Conservation (phyloP, 2,113 vertebrate species). For the Anthoscopus minutus region DNA sequence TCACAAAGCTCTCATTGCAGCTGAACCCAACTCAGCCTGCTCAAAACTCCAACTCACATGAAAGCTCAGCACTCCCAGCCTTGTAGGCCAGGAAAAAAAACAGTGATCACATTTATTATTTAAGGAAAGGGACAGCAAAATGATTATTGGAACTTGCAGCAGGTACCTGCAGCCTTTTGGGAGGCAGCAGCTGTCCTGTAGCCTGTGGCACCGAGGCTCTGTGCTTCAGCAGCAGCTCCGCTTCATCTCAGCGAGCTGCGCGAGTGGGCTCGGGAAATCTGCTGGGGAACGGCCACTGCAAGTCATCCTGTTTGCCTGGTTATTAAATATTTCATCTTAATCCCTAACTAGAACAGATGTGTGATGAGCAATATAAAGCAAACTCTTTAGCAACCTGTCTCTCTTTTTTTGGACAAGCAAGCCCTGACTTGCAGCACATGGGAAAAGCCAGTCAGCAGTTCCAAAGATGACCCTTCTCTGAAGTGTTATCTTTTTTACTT, state of each 20-base stretch:
- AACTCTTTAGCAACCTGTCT: not conserved
- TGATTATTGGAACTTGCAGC: not conserved
- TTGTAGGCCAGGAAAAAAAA: not conserved
- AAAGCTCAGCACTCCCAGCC: not conserved
- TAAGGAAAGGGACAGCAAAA: not conserved
- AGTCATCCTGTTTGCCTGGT: not conserved
- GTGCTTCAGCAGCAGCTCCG: not conserved
- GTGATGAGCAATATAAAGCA: not conserved
- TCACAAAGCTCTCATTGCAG: not conserved
- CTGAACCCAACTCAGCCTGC: not conserved
- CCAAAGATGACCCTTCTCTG: not conserved
- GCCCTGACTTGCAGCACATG: not conserved
- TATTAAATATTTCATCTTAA: conserved; percentile 4
- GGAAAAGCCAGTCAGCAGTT: not conserved
- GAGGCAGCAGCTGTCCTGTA: not conserved
- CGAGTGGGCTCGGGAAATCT: not conserved
- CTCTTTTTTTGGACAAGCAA: not conserved
- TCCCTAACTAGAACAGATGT: not conserved
- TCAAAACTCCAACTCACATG: not conserved
- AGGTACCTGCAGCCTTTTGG: not conserved
- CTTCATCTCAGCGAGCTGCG: not conserved
- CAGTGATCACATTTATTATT: not conserved
- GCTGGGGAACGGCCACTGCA: not conserved
- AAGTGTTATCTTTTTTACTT: not conserved
- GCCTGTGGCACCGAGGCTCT: not conserved